Evolutionary conservation across 2,113 vertebrate species (phyloP).

Genomic region (Kobus ellipsiprymnus): DNA sequence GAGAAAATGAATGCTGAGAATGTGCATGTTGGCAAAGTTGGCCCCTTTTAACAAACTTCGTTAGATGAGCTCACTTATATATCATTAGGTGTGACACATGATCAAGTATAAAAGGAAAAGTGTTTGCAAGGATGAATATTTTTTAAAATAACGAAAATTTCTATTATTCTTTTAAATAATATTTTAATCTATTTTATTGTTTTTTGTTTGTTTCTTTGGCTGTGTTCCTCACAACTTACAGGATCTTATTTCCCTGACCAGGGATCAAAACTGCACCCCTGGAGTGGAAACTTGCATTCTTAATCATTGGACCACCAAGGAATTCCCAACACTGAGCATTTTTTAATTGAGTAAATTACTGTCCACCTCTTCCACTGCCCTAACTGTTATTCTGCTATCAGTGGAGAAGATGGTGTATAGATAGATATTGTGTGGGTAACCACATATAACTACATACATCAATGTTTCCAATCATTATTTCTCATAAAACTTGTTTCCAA

Average conservation of each 20-base stretch:
- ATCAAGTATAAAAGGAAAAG: not conserved
- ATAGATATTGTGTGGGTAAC: not conserved
- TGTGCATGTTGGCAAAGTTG: not conserved
- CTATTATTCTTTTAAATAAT: not conserved
- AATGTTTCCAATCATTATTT: not conserved
- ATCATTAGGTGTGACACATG: not conserved
- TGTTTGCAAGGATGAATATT: not conserved
- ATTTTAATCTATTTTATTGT: not conserved
- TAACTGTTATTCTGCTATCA: not conserved
- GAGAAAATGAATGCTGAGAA: not conserved
- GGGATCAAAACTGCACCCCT: not conserved
- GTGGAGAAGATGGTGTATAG: not conserved
- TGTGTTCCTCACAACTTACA: not conserved
- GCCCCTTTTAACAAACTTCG: not conserved
- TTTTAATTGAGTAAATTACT: not conserved
- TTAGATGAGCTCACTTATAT: not conserved
- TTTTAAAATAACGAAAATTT: not conserved
- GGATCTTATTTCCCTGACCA: not conserved
- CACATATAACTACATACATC: not conserved
- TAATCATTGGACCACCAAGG: not conserved
- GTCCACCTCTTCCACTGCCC: not conserved
- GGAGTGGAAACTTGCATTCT: not conserved
- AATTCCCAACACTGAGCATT: not conserved
- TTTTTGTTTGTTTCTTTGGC: not conserved
- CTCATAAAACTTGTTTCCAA: not conserved